These are phyloP conservation scores for Colossoma macropomum DNA, from an alignment of 2,113 vertebrate species.

Conservation along the genomic window DNA sequence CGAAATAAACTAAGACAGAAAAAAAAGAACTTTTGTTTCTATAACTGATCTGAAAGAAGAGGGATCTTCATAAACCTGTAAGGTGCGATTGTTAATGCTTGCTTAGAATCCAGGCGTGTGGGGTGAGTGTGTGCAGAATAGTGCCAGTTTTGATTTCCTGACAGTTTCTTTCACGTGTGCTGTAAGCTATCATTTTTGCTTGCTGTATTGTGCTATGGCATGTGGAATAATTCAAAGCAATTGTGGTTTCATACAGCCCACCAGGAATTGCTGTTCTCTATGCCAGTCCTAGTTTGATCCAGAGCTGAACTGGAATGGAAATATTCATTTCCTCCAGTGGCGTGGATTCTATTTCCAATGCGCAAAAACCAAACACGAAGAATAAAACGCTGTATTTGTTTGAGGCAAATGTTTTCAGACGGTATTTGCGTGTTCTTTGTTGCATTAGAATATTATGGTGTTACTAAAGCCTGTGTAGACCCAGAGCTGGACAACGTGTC, in stretches of 20 bases:
- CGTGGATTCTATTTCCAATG: not conserved
- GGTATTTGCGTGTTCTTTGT: not conserved
- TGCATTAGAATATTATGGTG: not conserved
- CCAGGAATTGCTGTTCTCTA: not conserved
- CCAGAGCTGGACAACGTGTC: slow-evolving; percentile 5
- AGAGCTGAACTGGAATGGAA: slow-evolving; percentile 5
- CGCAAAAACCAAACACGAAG: not conserved
- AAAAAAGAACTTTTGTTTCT: not conserved
- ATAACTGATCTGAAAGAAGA: not conserved
- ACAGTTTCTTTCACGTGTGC: not conserved
- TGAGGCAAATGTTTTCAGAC: not conserved
- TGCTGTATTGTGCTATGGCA: not conserved
- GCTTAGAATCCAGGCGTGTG: not conserved
- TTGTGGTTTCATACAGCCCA: slow-evolving; percentile 15
- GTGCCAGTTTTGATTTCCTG: slow-evolving; percentile 23
- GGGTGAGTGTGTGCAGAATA: not conserved
- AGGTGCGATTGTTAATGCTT: not conserved
- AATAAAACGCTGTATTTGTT: not conserved
- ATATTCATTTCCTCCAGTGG: slow-evolving; percentile 10
- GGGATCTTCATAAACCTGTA: not conserved
- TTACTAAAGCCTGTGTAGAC: not conserved
- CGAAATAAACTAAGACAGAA: not conserved
- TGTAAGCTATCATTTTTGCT: slow-evolving; percentile 1
- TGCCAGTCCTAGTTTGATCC: not conserved
- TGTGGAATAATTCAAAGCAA: slow-evolving; percentile 32